Evolutionary conservation across 1,140 invertebrate species (phyloP).

Genomic region (Diachasma alloeum): DNA sequence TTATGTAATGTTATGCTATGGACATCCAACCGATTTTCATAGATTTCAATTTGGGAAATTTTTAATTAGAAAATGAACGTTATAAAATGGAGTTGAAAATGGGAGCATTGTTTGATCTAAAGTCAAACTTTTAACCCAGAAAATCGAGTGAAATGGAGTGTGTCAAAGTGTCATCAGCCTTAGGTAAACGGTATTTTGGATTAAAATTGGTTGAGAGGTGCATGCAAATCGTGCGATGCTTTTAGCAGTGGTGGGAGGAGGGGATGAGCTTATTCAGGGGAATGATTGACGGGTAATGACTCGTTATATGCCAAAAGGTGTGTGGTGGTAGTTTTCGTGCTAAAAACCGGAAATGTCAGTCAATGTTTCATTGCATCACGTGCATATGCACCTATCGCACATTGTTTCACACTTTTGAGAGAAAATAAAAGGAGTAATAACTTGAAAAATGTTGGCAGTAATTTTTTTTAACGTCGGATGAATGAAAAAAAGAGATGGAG

Average conservation of each 20-base stretch:
- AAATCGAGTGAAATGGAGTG: not conserved
- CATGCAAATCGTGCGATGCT: slow-evolving; percentile 4
- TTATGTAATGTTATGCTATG: too few species aligned
- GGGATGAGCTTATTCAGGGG: not conserved
- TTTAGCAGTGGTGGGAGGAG: not conserved
- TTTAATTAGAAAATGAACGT: too few species aligned
- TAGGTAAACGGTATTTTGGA: not conserved
- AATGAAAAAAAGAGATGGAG: not conserved
- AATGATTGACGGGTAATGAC: slow-evolving; percentile 7
- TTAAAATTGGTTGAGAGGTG: not conserved
- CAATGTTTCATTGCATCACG: not conserved
- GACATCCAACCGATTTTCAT: too few species aligned
- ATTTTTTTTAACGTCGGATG: not conserved
- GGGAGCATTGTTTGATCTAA: not conserved
- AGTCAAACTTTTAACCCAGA: not conserved
- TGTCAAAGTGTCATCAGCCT: slow-evolving; percentile 1
- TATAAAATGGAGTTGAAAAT: too few species aligned
- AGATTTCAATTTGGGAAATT: too few species aligned
- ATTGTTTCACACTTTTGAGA: not conserved
- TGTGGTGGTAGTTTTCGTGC: not conserved
- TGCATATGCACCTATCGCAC: not conserved
- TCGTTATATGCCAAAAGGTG: not conserved
- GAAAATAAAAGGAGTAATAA: not conserved
- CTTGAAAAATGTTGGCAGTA: not conserved
- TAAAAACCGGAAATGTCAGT: not conserved